Percentiles rank a stretch among this genome's conserved stretches.
Evolutionary conservation across 2,113 vertebrate genomes (phyloP).

Genomic region (Ictalurus furcatus): DNA sequence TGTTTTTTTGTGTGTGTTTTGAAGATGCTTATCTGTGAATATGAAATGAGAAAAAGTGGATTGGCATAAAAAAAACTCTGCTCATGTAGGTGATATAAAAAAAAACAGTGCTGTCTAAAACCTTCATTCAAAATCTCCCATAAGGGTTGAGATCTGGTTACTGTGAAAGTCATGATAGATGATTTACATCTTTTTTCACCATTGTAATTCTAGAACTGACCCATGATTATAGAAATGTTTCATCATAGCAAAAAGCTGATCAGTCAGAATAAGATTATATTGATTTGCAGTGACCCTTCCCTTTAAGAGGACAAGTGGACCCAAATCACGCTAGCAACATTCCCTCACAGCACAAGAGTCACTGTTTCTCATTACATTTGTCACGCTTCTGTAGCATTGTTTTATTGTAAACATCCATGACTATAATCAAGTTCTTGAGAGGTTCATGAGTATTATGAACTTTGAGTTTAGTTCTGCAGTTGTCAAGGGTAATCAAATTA

Average conservation of each 20-base stretch:
- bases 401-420: too few species aligned
- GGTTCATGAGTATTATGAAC: background rate
- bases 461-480: background rate
- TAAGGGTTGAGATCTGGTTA: background rate
- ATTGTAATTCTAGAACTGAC: background rate
- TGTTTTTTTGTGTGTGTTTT: background rate
- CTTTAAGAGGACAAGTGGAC: background rate
- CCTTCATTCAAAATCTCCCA: background rate
- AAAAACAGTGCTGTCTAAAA: background rate
- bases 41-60: background rate
- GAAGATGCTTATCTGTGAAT: background rate
- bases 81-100: background rate
- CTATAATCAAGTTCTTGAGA: background rate
- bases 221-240: background rate
- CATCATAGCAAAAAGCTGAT: background rate
- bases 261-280: background rate
- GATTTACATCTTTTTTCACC: background rate
- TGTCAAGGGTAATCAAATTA: background rate
- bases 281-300: background rate
- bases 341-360: background rate
- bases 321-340: background rate
- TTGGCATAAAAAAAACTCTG: background rate
- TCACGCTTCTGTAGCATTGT: background rate
- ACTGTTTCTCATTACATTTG: background rate
- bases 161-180: background rate